Evolutionary conservation across 2,113 vertebrate species (phyloP).

Genomic region (Macroglossus sobrinus): DNA sequence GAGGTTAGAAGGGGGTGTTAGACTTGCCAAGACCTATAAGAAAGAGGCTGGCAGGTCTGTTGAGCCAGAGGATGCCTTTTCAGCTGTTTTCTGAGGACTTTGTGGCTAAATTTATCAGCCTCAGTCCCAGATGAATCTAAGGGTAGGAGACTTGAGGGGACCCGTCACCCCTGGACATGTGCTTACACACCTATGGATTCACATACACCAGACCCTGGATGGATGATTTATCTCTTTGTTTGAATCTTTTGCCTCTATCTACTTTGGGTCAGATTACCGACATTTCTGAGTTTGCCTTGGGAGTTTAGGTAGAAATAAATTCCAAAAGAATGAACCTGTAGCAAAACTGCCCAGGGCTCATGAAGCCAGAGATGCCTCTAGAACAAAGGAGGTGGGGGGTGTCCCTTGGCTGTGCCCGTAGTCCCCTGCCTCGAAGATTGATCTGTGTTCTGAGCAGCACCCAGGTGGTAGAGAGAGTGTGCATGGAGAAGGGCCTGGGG

Average conservation of each 20-base stretch:
- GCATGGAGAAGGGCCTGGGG: neutral
- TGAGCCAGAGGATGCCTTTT: neutral
- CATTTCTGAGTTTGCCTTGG: neutral
- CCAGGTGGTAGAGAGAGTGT: neutral
- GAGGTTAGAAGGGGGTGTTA: neutral
- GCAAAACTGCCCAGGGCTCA: neutral
- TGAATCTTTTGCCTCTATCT: neutral
- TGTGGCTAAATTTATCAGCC: neutral
- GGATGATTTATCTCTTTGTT: neutral
- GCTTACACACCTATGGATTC: rapidly evolving
- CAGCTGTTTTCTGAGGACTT: neutral
- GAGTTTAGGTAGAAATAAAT: neutral
- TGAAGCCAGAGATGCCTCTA: neutral
- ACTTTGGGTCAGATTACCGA: neutral
- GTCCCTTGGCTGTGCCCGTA: neutral
- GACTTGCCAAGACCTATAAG: neutral
- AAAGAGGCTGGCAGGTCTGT: neutral
- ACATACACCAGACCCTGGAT: too few species aligned
- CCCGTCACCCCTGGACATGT: neutral
- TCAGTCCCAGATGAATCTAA: neutral
- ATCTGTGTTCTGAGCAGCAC: neutral
- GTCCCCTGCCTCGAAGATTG: neutral
- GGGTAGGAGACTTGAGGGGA: neutral
- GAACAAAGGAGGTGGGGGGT: neutral
- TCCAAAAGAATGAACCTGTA: neutral